phyloP scores from a whole-genome alignment of 2,113 vertebrate genomes.

The Paratilapia polleni region DNA sequence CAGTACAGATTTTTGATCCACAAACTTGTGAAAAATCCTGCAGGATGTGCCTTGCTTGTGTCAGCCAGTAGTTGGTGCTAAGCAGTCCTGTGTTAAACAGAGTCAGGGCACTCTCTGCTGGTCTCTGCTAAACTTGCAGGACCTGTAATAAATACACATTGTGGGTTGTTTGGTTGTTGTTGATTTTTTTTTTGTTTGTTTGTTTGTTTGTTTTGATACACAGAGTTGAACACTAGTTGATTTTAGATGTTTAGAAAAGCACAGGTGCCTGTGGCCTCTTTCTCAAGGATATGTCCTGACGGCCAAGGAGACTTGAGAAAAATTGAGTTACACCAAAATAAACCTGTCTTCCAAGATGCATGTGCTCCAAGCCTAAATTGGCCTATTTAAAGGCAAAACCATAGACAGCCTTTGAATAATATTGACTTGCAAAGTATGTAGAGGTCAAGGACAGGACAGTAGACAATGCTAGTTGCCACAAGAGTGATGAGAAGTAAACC shows the following conservation, averaged over 20 bases:
- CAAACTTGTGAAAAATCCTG: background rate
- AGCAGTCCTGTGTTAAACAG: conserved; percentile 26
- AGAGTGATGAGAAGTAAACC: conserved; percentile 68
- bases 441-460: conserved; percentile 72
- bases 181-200: background rate
- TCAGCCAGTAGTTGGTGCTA: conserved; percentile 7
- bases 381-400: conserved; percentile 83
- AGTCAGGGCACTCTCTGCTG: conserved; percentile 68
- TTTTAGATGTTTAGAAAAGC: conserved; percentile 75
- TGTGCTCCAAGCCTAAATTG: conserved; percentile 82
- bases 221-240: conserved; percentile 15
- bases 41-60: background rate
- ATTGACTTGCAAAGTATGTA: conserved; percentile 80
- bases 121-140: conserved; percentile 51
- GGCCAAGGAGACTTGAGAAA: conserved; percentile 85
- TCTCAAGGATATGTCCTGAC: conserved; percentile 82
- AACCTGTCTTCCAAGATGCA: conserved; percentile 86
- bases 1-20: background rate
- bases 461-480: conserved; percentile 54
- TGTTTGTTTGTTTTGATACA: background rate
- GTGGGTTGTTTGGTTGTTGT: background rate
- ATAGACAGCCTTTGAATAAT: conserved; percentile 82
- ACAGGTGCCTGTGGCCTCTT: conserved; percentile 74
- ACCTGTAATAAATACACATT: background rate
- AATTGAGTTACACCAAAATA: conserved; percentile 85